These are phyloP conservation scores for Platanista minor DNA, from an alignment of 2,113 vertebrate species.

Conservation along the genomic window DNA sequence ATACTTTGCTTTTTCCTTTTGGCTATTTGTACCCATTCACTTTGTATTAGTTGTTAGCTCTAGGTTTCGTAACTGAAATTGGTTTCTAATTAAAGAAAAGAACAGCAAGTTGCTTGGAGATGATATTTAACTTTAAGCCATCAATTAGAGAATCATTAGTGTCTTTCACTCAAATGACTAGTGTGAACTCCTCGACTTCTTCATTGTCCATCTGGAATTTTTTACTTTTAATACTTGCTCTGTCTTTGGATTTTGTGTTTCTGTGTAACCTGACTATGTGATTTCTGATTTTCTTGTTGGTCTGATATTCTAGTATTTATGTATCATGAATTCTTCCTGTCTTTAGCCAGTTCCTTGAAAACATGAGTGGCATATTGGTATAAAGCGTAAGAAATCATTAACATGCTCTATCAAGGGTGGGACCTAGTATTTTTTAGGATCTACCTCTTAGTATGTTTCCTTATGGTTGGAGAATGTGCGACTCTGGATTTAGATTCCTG, in stretches of 20 bases:
- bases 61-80: not conserved
- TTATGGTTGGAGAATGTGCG: not conserved
- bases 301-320: not conserved
- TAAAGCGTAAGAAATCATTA: not conserved
- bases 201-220: not conserved
- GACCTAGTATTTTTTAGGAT: not conserved
- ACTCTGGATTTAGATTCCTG: not conserved
- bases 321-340: not conserved
- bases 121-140: not conserved
- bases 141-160: not conserved
- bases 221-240: not conserved
- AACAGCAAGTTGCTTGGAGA: not conserved
- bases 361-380: not conserved
- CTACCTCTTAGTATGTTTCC: not conserved
- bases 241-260: not conserved
- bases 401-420: not conserved
- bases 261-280: not conserved
- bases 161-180: not conserved
- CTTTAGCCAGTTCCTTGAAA: not conserved
- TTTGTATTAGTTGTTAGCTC: not conserved
- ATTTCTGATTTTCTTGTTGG: not conserved
- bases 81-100: not conserved
- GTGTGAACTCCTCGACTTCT: not conserved
- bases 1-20: not conserved
- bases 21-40: not conserved